Evolutionary conservation across 2,888 invertebrate species (phyloP), one percentile per base, ranked within the genome.

Genomic region (Drosophila merina): DNA sequence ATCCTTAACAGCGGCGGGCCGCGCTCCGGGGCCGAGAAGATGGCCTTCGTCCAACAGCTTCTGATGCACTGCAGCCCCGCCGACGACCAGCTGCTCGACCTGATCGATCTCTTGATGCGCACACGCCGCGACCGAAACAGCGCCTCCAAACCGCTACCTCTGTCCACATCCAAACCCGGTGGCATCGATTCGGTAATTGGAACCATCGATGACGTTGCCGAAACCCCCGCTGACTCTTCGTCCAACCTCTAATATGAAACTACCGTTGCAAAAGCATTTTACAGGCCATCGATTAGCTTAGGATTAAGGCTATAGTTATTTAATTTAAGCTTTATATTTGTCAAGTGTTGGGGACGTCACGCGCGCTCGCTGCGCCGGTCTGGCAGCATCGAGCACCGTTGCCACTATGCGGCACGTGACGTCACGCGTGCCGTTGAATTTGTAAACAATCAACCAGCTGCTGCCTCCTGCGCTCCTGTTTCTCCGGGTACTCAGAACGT

Each of bases 161-260:
- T 31, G 9, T 40, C 38, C 38, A 20, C 42, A 8, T 8, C 14
- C 25, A 14, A 42, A 8, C 40, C 67, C 26, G 20, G 28, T 4
- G 12, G 44, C 49, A 28, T 14, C 5, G 33, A 14, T 1, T 28
- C 49, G 14, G 33, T 5, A 5, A 12, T 9, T 42, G 48, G 31
- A 10, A 45, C 52, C 12, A 33, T 42, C 44, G 85, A 82, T 72
- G 89, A 84, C 67, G 88, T 87, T 31, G 89, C 90, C 45, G 91
- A 90, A 79, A 89, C 91, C 4, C 90, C 90, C 5, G 89, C 88
- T 33, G 91, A 91, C 75, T 90, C 90, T 3, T 91, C 91, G 12
- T 91, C 90, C 49, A 90, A 89, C 72, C 81, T 91, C 57, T 89
- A 62, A 88, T 20, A 5, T 20, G 9, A 10, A 44, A 44, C 9